Evolutionary conservation across 2,113 vertebrate species (phyloP), one percentile per base, ranked within the genome.

Genomic region (Gambusia affinis): DNA sequence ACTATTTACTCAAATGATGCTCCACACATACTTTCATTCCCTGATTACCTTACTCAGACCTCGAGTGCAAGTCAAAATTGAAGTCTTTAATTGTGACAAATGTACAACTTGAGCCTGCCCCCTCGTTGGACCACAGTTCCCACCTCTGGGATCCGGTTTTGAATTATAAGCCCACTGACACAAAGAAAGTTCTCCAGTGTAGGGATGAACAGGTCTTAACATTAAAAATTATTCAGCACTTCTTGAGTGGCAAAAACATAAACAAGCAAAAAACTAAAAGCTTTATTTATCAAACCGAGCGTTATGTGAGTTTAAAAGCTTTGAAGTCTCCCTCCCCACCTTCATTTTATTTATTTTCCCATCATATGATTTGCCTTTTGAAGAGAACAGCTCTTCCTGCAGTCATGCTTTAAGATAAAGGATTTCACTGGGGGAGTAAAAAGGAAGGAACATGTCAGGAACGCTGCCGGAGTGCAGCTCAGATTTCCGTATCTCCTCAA

Each of bases 371-470:
- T 15, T 70, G 11, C 1, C 27, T 61, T 73, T 75, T 86, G 54
- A 82, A 82, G 57, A 75, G 12, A 72, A 62, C 71, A 64, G 67
- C 8, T 0, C 39, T 67, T 76, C 73, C 68, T 73, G 31, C 76
- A 73, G 81, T 51, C 70, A 72, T 22, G 72, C 66, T 27, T 12
- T 64, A 54, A 84, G 81, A 85, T 77, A 71, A 83, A 85, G 70
- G 65, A 37, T 62, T 78, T 75, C 57, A 79, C 69, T 24, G 47
- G 60, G 64, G 72, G 76, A 87, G 76, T 57, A 39, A 54, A 75
- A 73, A 31, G 29, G 44, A 74, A 78, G 69, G 22, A 76, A 76
- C 81, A 74, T 83, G 82, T 83, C 78, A 79, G 71, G 44, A 83
- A 77, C 70, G 64, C 57, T 79, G 79, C 60, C 67, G 60, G 70